Evolutionary conservation across 64 coral and sea anemone species (phyloP), one percentile per base, ranked within the genome.

Genomic region (Platygyra sinensis): DNA sequence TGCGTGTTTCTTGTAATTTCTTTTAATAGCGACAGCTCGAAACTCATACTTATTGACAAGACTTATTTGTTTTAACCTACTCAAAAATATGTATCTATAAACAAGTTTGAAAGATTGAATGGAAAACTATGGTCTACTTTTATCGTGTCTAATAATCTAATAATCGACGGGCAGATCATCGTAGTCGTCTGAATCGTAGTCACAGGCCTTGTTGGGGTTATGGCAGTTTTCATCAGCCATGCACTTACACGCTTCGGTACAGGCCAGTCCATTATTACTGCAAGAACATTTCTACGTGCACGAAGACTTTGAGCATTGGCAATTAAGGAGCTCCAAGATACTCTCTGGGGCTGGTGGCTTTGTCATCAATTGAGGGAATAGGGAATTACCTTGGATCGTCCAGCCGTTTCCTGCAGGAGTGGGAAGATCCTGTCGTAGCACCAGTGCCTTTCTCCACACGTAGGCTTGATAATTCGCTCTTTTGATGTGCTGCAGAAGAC

Each of bases 401-500:
- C 59, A 89, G 2, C 87, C 74, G 24, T 89, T 28, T 32, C 73
- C 72, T 62, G 31, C 59, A 61, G 72, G 86, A 30, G 86, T 62
- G 50, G 88, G 88, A 13, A 90, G 76, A 31, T 90, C 36, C 36
- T 90, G 88, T 59, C 19, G 69, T 36, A 38, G 14, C 33, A 42
- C 30, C 36, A 90, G 78, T 5, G 88, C 60, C n/a, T 81, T 72
- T 80, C 88, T 77, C 88, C 76, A 90, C 25, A 90, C 24, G 14
- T 72, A 81, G 13, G 62, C 75, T 80, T 90, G 88, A 33, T 90
- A 90, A 46, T 90, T 90, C 32, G 62, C 76, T 22, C 88, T 67
- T 90, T 60, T 73, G 9, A 90, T 69, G 63, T 90, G 88, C 15
- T 80, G 76, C 52, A 17, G 76, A 27, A 90, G 39, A 24, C 88